Evolutionary conservation across 1,140 invertebrate genomes (phyloP).

Genomic region (Drosophila simulans): DNA sequence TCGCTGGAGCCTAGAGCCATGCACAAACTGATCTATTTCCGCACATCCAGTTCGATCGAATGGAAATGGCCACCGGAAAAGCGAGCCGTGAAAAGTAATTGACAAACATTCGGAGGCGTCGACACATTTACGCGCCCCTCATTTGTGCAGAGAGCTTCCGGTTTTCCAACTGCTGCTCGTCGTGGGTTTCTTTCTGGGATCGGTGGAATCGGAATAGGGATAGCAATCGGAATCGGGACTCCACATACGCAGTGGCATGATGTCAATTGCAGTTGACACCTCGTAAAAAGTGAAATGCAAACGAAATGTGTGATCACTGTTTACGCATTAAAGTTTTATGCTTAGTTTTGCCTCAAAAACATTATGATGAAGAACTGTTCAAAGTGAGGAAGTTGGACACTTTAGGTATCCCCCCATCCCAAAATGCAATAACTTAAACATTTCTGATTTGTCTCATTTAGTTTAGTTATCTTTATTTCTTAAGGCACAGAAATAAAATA

Average conservation of each 20-base stretch:
- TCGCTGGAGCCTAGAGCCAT: too few species aligned
- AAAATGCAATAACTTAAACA: neutral
- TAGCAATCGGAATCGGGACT: neutral
- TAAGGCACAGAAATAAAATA: too few species aligned
- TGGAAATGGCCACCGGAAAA: conserved; percentile 38
- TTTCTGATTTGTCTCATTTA: neutral
- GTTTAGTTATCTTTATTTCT: conserved; percentile 17
- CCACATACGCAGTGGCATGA: neutral
- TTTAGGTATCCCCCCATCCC: neutral
- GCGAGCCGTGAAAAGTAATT: conserved; percentile 45
- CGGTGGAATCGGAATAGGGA: neutral
- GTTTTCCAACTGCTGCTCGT: conserved; percentile 18
- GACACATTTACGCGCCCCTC: conserved; percentile 75
- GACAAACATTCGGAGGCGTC: conserved; percentile 62
- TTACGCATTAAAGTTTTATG: neutral
- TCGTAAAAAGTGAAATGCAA: conserved; percentile 33
- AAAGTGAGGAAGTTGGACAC: neutral
- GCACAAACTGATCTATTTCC: conserved; percentile 37
- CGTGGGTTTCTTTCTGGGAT: too few species aligned
- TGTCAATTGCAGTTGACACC: conserved; percentile 41
- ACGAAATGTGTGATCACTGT: conserved; percentile 26
- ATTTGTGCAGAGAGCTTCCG: conserved; percentile 70
- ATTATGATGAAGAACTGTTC: neutral
- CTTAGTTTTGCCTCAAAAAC: conserved; percentile 3
- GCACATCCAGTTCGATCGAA: conserved; percentile 45